Conservation (phyloP, 2,113 vertebrate genomes). For the Hippolais icterina region DNA sequence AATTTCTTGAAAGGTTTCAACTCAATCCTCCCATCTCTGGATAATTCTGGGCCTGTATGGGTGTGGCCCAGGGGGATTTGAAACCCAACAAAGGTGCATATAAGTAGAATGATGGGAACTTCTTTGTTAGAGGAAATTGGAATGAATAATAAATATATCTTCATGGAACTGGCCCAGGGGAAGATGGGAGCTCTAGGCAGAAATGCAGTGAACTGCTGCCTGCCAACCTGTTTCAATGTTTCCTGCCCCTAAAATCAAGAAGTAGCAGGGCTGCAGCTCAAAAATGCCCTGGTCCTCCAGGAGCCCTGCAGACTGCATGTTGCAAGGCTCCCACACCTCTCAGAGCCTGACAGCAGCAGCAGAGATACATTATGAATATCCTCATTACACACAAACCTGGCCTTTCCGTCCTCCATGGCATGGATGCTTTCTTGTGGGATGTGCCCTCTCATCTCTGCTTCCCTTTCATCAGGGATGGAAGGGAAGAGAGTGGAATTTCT, state of each 20-base stretch:
- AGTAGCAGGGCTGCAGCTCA: background rate
- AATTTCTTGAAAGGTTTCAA: no score
- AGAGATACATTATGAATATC: fast-evolving
- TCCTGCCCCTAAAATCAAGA: background rate
- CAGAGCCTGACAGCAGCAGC: background rate
- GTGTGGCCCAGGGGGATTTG: no score
- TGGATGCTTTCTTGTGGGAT: background rate
- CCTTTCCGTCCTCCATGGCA: fast-evolving
- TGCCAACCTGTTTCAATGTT: background rate
- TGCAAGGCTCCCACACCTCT: fast-evolving
- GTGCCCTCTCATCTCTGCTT: fast-evolving
- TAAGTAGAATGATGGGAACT: background rate
- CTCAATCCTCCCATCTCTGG: no score
- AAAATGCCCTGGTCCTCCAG: background rate
- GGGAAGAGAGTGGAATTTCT: background rate
- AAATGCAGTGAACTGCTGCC: background rate
- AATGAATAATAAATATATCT: background rate
- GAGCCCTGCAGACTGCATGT: background rate
- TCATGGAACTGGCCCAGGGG: background rate
- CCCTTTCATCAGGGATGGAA: fast-evolving
- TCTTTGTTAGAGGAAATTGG: background rate
- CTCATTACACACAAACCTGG: background rate
- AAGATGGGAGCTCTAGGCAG: background rate
- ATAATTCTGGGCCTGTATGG: no score
- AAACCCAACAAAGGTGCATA: fast-evolving